Percentiles rank a stretch among this genome's conserved stretches.
phyloP scores from a whole-genome alignment of 2,888 invertebrate genomes.

The Cinara cedri region DNA sequence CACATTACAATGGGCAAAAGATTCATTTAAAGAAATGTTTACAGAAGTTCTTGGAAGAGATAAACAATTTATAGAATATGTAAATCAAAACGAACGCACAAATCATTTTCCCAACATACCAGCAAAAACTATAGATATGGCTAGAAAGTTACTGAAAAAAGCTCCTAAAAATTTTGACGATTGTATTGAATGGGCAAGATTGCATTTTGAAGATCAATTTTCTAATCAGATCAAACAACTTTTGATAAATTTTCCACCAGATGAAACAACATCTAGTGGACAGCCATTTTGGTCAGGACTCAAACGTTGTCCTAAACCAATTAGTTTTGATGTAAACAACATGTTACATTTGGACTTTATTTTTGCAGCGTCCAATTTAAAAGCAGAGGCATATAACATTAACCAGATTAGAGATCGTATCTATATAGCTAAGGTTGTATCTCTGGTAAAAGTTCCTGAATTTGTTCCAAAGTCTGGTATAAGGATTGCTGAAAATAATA shows the following conservation, averaged over 20 bases:
- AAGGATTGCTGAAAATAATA: conserved; percentile 94
- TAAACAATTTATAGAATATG: conserved; percentile 79
- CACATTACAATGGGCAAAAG: conserved; percentile 90
- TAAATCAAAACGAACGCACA: conserved; percentile 84
- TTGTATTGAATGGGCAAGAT: conserved; percentile 87
- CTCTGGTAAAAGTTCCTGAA: conserved; percentile 75
- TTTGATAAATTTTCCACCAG: conserved; percentile 94
- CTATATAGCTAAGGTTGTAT: conserved; percentile 71
- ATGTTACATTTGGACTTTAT: conserved; percentile 89
- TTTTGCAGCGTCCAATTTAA: conserved; percentile 88
- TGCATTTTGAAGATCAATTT: conserved; percentile 85
- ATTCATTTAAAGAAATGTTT: conserved; percentile 92
- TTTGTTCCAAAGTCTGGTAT: conserved; percentile 94
- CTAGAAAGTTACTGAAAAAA: conserved; percentile 82
- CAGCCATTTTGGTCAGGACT: conserved; percentile 98
- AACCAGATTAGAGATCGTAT: conserved; percentile 74
- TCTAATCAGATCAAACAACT: conserved; percentile 94
- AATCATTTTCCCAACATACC: conserved; percentile 88
- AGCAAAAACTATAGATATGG: conserved; percentile 81
- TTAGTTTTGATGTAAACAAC: conserved; percentile 73
- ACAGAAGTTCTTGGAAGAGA: conserved; percentile 88
- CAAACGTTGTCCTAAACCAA: conserved; percentile 89
- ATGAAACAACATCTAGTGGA: conserved; percentile 84
- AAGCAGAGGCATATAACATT: conserved; percentile 84
- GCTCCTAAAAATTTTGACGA: conserved; percentile 82